Evolutionary conservation across 2,888 invertebrate genomes (phyloP).

Genomic region (Platycheirus albimanus): DNA sequence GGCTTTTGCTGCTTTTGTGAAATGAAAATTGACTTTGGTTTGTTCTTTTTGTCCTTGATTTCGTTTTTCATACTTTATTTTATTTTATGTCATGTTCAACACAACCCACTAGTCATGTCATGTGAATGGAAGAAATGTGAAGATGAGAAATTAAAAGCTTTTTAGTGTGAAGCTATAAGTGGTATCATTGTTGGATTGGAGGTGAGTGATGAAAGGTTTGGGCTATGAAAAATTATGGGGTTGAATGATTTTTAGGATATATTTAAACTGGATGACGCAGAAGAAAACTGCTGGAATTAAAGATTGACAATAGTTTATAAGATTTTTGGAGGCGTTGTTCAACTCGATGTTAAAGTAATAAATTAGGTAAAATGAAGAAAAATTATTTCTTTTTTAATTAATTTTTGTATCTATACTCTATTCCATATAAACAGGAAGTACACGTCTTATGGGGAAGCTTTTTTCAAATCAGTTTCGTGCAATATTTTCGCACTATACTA

Average conservation of each 20-base stretch:
- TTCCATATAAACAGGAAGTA: no score
- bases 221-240: slow-evolving; percentile 23
- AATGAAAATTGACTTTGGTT: slow-evolving; percentile 64
- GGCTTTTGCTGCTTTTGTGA: slow-evolving; percentile 62
- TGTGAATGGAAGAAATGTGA: neutral
- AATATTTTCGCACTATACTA: no score
- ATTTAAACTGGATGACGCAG: neutral
- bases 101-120: slow-evolving; percentile 28
- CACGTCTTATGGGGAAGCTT: no score
- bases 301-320: no score
- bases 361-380: no score
- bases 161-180: slow-evolving; percentile 64
- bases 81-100: neutral
- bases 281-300: neutral
- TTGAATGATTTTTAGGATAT: neutral
- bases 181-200: slow-evolving; percentile 41
- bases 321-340: no score
- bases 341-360: no score
- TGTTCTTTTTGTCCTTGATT: slow-evolving; percentile 13
- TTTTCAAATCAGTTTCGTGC: no score
- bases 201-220: slow-evolving; percentile 46
- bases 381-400: no score
- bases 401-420: no score
- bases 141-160: slow-evolving; percentile 67
- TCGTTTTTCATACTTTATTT: neutral